Base-by-base conservation (phyloP, 2,888 invertebrate species). In the Encarsia formosa region DNA sequence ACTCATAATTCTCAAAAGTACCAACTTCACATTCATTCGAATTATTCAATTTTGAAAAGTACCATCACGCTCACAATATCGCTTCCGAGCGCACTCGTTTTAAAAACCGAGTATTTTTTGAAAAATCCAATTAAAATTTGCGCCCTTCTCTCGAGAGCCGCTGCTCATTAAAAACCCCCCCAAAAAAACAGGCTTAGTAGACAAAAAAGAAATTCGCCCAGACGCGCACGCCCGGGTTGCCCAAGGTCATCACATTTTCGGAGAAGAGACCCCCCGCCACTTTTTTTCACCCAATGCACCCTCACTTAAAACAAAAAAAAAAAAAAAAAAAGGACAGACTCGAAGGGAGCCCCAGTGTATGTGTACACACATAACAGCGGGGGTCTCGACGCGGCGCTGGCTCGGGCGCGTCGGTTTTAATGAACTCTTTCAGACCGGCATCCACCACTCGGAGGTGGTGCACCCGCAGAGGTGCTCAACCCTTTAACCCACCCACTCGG, bases 371-470 rank as follows among this genome's bases (percentile, higher is more conserved):
- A 11, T 26, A 26, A 47, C 43, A 46, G 46, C n/a, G 19, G 39
- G 24, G 9, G n/a, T n/a, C 32, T 26, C 15, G 11, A 22, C 9
- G 35, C 11, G 60, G 62, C 9, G 35, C 11, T 59, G 62, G 58
- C 64, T 67, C 67, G 66, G 67, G 66, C 66, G 63, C 63, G 68
- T 66, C 64, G 65, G 65, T 69, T 69, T 69, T 69, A 69, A 69
- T 69, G 68, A 69, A 69, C 69, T 69, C 68, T 68, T 69, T 69
- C 65, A 67, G n/a, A 63, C 63, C 65, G 63, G 60, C 65, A 67
- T 65, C 68, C 68, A 59, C 64, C 65, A 67, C 62, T 67, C 65
- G 63, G 62, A 57, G 60, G 41, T 26, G 20, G 8, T 9, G 4
- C 24, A 9, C 18, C 15, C 26, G 15, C 66, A 63, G 59, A 49